Evolutionary conservation across 1,140 invertebrate species (phyloP).

Genomic region (Aphelenchoides avenae): DNA sequence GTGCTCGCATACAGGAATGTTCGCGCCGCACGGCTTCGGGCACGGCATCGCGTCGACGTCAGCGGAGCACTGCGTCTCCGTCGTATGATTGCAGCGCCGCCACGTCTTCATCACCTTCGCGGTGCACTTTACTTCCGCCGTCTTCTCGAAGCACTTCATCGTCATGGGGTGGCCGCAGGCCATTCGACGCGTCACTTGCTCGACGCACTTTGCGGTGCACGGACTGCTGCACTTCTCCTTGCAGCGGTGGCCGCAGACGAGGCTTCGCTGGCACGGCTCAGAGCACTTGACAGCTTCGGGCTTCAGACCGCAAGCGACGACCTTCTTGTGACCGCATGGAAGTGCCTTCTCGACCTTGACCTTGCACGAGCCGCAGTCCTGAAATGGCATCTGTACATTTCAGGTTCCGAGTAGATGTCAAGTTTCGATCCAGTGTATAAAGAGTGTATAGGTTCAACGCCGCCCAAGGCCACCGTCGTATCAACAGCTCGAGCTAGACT

Average conservation of each 20-base stretch:
- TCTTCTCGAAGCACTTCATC: constrained; percentile 20
- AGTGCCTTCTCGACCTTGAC: constrained; percentile 15
- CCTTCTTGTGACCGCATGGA: constrained; percentile 18
- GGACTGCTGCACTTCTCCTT: constrained; percentile 9
- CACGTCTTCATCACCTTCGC: constrained; percentile 8
- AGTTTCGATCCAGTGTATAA: too few relatives aligned
- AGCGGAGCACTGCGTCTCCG: constrained; percentile 9
- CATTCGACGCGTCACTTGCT: constrained; percentile 6
- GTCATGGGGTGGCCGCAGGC: constrained; percentile 22
- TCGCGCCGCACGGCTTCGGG: constrained; percentile 26
- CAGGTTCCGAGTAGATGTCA: too few relatives aligned
- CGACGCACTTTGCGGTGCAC: constrained; percentile 13
- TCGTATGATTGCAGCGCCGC: constrained; percentile 21
- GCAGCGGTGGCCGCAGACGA: constrained; percentile 23
- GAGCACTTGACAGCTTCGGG: constrained; percentile 10
- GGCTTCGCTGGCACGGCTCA: not conserved
- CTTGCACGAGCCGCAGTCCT: constrained; percentile 25
- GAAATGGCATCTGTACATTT: too few relatives aligned
- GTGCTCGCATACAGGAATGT: constrained; percentile 48
- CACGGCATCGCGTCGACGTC: constrained; percentile 18
- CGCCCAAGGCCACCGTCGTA: too few relatives aligned
- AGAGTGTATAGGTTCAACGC: too few relatives aligned
- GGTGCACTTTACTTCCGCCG: constrained; percentile 4
- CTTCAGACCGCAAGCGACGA: constrained; percentile 4
- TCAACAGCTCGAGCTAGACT: too few relatives aligned